phyloP scores from a whole-genome alignment of 64 coral and sea anemone genomes.

The Orbicella faveolata region DNA sequence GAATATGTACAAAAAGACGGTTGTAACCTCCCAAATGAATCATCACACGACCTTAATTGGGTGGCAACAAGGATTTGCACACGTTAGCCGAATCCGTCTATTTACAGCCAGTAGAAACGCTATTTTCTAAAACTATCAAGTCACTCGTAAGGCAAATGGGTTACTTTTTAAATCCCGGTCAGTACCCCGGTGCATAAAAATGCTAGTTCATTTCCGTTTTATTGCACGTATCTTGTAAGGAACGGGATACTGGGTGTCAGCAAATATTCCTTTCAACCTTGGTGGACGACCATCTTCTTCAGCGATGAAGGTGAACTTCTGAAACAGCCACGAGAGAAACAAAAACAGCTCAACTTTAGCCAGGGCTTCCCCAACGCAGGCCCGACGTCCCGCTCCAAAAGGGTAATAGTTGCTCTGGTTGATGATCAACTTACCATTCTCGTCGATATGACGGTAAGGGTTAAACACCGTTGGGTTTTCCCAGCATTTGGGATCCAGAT shows the following conservation, averaged over 20 bases:
- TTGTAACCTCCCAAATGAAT: no score
- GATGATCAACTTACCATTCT: constrained; percentile 16
- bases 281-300: not conserved
- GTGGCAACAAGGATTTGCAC: no score
- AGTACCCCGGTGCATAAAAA: no score
- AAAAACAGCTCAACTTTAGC: constrained; percentile 35
- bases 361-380: constrained; percentile 22
- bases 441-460: constrained; percentile 31
- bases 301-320: not conserved
- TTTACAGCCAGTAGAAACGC: no score
- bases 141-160: no score
- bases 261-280: constrained; percentile 14
- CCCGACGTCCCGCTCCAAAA: constrained; percentile 35
- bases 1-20: no score
- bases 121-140: no score
- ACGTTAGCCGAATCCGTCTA: no score
- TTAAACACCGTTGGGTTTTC: not conserved
- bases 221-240: not conserved
- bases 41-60: no score
- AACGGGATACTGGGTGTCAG: constrained; percentile 9
- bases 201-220: not conserved
- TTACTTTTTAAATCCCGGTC: no score
- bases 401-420: constrained; percentile 27
- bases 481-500: no score
- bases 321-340: constrained; percentile 8